Conservation (phyloP, 1,140 invertebrate genomes). For the Macrotrachela quadricornifera region DNA sequence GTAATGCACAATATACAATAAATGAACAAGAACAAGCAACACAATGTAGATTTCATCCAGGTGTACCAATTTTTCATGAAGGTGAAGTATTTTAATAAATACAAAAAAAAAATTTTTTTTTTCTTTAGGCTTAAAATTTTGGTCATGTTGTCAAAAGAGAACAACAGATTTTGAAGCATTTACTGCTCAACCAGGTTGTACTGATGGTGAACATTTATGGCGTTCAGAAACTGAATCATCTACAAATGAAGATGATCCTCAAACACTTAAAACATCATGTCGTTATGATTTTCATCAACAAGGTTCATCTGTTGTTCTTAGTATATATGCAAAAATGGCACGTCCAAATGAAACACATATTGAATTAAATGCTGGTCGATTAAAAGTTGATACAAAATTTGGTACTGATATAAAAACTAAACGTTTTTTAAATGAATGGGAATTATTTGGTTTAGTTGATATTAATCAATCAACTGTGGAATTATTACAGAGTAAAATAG, state of each 20-base stretch:
- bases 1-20: neutral
- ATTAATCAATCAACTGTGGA: neutral
- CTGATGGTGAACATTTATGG: slow-evolving; percentile 62
- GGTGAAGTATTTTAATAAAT: slow-evolving; percentile 20
- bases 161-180: slow-evolving; percentile 81
- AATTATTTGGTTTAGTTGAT: slow-evolving; percentile 4
- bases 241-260: neutral
- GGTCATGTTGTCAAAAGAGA: slow-evolving; percentile 79
- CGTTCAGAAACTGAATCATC: slow-evolving; percentile 14
- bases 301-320: slow-evolving; percentile 51
- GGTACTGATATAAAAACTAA: slow-evolving; percentile 37
- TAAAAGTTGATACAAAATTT: slow-evolving; percentile 55
- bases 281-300: slow-evolving; percentile 84
- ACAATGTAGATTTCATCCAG: slow-evolving; percentile 61
- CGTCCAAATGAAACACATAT: slow-evolving; percentile 49
- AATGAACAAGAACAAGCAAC: slow-evolving; percentile 36
- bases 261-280: slow-evolving; percentile 31
- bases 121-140: slow-evolving; percentile 93
- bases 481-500: slow-evolving; percentile 8
- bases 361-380: slow-evolving; percentile 58
- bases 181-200: slow-evolving; percentile 62
- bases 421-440: slow-evolving; percentile 3
- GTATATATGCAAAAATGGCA: slow-evolving; percentile 72
- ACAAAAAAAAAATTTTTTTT: slow-evolving; percentile 39
- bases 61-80: slow-evolving; percentile 82